Evolutionary conservation across 2,888 invertebrate species (phyloP).

Genomic region (Nipponacmea schrenckii): DNA sequence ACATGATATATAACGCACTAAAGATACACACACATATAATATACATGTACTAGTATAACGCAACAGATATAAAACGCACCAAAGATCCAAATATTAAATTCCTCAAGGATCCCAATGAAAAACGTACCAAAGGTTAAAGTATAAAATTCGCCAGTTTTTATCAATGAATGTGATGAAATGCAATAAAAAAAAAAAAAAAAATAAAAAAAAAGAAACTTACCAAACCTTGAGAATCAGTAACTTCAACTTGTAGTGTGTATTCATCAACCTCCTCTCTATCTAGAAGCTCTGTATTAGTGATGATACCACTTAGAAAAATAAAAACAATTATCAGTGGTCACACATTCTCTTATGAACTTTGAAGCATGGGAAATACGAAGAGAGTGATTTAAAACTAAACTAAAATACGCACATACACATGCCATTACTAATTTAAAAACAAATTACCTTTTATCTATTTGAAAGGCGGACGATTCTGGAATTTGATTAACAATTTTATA

Average conservation of each 20-base stretch:
- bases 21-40: no score
- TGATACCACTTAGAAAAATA: constrained; percentile 36
- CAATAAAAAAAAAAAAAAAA: not conserved
- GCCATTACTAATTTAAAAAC: no score
- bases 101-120: no score
- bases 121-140: no score
- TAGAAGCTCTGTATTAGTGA: constrained; percentile 17
- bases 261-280: constrained; percentile 9
- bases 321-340: not conserved
- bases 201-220: not conserved
- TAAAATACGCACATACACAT: no score
- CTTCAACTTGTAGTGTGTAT: not conserved
- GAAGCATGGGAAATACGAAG: no score
- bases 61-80: no score
- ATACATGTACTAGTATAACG: no score
- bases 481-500: constrained; percentile 27
- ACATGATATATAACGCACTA: no score
- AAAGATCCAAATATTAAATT: no score
- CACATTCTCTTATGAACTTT: no score
- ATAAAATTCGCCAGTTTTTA: not conserved
- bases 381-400: no score
- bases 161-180: not conserved
- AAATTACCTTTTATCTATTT: not conserved
- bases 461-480: not conserved
- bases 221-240: not conserved